Evolutionary conservation across 2,113 vertebrate genomes (phyloP), one percentile per base, ranked within the genome.

Genomic region (Ciconia boyciana): DNA sequence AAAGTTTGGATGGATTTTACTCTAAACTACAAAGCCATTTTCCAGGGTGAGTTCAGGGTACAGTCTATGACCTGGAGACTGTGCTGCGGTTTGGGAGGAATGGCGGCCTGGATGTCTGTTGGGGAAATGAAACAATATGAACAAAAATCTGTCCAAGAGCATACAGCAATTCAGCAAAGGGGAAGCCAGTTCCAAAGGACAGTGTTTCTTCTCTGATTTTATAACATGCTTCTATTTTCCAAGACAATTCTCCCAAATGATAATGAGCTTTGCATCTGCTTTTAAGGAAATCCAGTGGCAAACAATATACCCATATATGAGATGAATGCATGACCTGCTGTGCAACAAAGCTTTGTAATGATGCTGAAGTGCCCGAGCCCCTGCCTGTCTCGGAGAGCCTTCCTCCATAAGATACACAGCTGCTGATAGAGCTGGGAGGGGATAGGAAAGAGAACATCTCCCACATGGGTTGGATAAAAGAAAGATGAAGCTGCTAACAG

Each of bases 281-380:
- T 29, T 57, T n/a, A 18, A 13, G 65, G 66, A 43, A 70, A 83
- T 21, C 21, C 8, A 6, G 29, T 13, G 44, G 18, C n/a, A 64
- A 76, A 55, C 2, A 26, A 4, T 2, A 16, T 8, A 17, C 14
- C 34, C 22, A 6, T 28, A 2, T 5, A 26, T 2, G 7, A 62
- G 58, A 36, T 12, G 5, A 34, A 3, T 4, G 46, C 13, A 2
- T 34, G 17, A 71, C 5, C 18, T 5, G 8, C 22, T 1, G 2
- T 20, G 43, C 57, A 39, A 14, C 29, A 52, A 34, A 28, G 8
- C 32, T 77, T 19, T 22, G 79, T 20, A 54, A 17, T 3, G 60
- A 24, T 24, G 26, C 36, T 48, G 31, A 43, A 44, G 58, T 4
- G 28, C 49, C 70, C 10, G 70, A 52, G 44, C 11, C 31, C 49